These are phyloP conservation scores for Halcyon smyrnensis DNA, from an alignment of 2,797 vertebrate species.

Conservation along the genomic window DNA sequence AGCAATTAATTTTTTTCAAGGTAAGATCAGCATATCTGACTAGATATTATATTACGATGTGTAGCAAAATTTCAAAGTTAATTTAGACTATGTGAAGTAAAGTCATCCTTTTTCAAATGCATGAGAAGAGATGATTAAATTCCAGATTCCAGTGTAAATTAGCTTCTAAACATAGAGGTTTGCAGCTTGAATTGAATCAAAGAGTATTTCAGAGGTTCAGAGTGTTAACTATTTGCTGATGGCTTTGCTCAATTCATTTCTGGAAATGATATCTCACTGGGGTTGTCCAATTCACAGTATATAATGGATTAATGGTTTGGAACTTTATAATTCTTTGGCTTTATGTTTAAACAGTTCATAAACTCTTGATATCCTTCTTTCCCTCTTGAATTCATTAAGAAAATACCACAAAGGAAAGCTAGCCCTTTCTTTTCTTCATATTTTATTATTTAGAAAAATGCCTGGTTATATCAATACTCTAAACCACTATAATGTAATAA, in stretches of 20 bases:
- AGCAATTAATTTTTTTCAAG: conserved; percentile 77
- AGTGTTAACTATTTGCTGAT: conserved; percentile 66
- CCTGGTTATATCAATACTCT: not conserved
- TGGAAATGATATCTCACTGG: conserved; percentile 27
- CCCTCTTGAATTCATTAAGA: conserved; percentile 63
- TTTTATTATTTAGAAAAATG: conserved; percentile 52
- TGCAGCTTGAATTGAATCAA: conserved; percentile 43
- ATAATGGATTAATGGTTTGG: conserved; percentile 72
- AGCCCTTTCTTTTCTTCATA: not conserved
- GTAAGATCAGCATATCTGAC: conserved; percentile 70
- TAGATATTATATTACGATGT: conserved; percentile 67
- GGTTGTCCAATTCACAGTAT: conserved; percentile 49
- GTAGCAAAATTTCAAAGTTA: conserved; percentile 72
- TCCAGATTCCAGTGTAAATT: conserved; percentile 70
- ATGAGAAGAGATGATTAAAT: conserved; percentile 71
- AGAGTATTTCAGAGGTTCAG: conserved; percentile 37
- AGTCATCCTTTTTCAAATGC: conserved; percentile 60
- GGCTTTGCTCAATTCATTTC: conserved; percentile 4
- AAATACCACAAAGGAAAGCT: conserved; percentile 38
- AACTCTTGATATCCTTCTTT: conserved; percentile 70
- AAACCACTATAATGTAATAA: not conserved
- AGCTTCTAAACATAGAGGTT: conserved; percentile 50
- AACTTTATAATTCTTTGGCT: conserved; percentile 70
- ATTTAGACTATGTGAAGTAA: conserved; percentile 44
- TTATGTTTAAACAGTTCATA: conserved; percentile 77